Evolutionary conservation across 2,113 vertebrate species (phyloP), one percentile per base, ranked within the genome.

Genomic region (Grammomys dolichurus): DNA sequence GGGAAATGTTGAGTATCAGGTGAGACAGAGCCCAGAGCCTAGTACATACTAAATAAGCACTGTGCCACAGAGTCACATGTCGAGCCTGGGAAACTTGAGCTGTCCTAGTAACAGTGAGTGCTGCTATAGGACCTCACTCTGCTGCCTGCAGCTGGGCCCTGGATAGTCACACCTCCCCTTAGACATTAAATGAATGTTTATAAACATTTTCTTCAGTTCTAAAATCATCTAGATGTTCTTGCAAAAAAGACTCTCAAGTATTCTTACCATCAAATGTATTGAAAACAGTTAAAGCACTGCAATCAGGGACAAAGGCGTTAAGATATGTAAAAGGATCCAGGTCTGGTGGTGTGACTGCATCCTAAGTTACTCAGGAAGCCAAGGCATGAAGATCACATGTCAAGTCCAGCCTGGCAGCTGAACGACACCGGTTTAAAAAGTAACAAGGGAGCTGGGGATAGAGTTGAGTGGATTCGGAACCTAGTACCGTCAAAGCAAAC

Each of bases 171-270:
- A 76, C 28, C 10, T 86, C 40, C 9, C 36, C 40, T 76, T 31
- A 19, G 89, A 82, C 17, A 40, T 4, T 86, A 40, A 97, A 78
- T 76, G 43, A 26, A 67, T 67, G 48, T 85, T 19, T 89, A 33
- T 33, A 24, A 63, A 86, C 95, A 89, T 86, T 65, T 72, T 75
- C 78, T 19, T 89, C 81, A 81, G 46, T 95, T 82, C 26, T 89
- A 95, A 92, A 89, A 75, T 72, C 70, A 51, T 70, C 85, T 70
- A 43, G 82, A 63, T 82, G 43, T 67, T 46, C 60, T 67, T 85
- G 60, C 0, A 69, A 51, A 87, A 67, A 69, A 33, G 31, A 11
- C 60, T 33, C 28, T 40, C 43, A 48, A 36, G 84, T 36, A 69
- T 31, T 69, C 63, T 69, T 46, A 86, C 22, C 28, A 67, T 48